Base-by-base conservation (phyloP, 1,140 invertebrate species). In the Hyphantria cunea region DNA sequence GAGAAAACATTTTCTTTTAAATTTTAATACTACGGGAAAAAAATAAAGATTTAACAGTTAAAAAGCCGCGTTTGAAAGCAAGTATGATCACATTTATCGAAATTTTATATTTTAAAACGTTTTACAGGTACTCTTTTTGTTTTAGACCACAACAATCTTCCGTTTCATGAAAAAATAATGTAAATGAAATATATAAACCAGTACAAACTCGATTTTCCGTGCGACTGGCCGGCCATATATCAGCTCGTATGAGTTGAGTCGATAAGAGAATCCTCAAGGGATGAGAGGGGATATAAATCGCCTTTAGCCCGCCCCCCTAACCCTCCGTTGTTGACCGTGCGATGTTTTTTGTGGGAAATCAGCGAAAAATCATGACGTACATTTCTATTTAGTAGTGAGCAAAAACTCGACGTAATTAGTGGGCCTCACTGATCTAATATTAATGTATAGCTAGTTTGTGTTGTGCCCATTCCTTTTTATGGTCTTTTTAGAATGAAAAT, bases 221-320 rank as follows among this genome's bases (percentile, higher is more conserved):
- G 33, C 44, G 34, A 45, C 47, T 51, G 34, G 12, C 64, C 54
- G 47, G 17, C 49, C 64, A 60, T 66, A 66, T 66, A 66, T 66
- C 64, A 66, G 45, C 15, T 41, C 15, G 63, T 61, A 66, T 66
- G 64, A 66, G 44, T 66, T 58, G 50, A 66, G 56, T 66, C 56
- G 64, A 66, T 66, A 66, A 66, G 64, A 61, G 45, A 37, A 60
- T 61, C 64, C 64, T 66, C 64, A 9, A 50, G 64, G 64, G 64
- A 66, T 52, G 63, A 59, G 63, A 65, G 63, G 56, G 63, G 53
- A 64, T 58, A 65, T 65, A 65, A 65, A 65, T 65, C 54, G 63
- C 47, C 47, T 33, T 44, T 37, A 13, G 15, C 48, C 48, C 25
- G 56, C 56, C 56, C 47, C 14, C 34, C 25, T n/a, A 33, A 7